Evolutionary conservation across 2,888 invertebrate genomes (phyloP).

Genomic region (Perizoma flavofasciatum): DNA sequence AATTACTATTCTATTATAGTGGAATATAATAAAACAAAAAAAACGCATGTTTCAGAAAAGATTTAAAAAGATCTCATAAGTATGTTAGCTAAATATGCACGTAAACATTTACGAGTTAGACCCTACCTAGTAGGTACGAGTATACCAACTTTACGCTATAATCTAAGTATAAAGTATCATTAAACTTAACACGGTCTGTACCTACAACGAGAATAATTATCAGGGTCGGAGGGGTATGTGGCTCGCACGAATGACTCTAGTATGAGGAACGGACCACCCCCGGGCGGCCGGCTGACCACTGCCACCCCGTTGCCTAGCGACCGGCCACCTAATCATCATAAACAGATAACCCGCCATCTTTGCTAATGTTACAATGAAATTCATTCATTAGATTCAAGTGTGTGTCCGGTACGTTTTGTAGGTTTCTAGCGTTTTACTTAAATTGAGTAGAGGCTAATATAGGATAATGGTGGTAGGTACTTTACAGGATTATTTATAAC

Average conservation of each 20-base stretch:
- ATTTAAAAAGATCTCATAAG: too few relatives aligned
- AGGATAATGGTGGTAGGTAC: neutral
- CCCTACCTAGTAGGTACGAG: too few relatives aligned
- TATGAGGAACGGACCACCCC: constrained; percentile 72
- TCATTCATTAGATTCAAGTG: constrained; percentile 35
- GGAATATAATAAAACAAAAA: too few relatives aligned
- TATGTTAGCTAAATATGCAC: too few relatives aligned
- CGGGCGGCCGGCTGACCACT: constrained; percentile 67
- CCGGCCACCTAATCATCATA: constrained; percentile 80
- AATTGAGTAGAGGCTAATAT: neutral
- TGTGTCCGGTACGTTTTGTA: constrained; percentile 2
- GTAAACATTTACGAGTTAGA: too few relatives aligned
- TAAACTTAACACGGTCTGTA: constrained; percentile 71
- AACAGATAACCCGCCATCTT: constrained; percentile 76
- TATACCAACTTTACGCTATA: constrained; percentile 29
- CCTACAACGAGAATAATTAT: constrained; percentile 73
- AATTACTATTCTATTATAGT: too few relatives aligned
- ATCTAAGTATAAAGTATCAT: constrained; percentile 62
- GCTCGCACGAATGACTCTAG: constrained; percentile 64
- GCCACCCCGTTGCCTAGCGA: constrained; percentile 78
- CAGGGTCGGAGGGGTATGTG: constrained; percentile 60
- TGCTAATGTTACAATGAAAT: constrained; percentile 54
- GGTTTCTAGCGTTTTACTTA: neutral
- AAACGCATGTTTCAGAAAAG: too few relatives aligned
- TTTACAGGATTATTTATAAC: neutral